A percentile compares a stretch with the other conserved stretches of the same genome.
These are phyloP conservation scores for Drosophila flavopinicola DNA, from an alignment of 2,888 invertebrate genomes.

Conservation along the genomic window DNA sequence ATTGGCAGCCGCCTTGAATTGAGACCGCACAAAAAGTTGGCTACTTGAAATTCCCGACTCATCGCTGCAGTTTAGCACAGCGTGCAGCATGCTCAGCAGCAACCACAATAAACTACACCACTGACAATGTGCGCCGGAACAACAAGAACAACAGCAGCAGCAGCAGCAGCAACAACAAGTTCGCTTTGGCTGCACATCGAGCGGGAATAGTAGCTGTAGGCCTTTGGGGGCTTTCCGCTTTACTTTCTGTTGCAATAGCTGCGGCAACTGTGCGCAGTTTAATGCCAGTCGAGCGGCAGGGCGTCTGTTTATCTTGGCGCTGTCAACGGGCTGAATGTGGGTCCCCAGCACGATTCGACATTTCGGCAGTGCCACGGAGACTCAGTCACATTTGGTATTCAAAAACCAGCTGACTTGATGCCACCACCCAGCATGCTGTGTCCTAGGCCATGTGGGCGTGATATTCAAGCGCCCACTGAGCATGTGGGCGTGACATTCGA, in stretches of 20 bases:
- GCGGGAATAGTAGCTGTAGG: conserved; percentile 29
- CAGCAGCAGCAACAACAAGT: conserved; percentile 34
- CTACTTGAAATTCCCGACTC: conserved; percentile 52
- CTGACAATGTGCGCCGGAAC: conserved; percentile 32
- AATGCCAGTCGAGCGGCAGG: conserved; percentile 64
- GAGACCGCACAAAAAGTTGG: conserved; percentile 19
- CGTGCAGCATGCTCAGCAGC: conserved; percentile 47
- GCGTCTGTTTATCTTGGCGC: conserved; percentile 67
- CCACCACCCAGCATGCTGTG: conserved; percentile 26
- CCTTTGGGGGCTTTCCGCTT: conserved; percentile 4
- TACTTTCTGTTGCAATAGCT: conserved; percentile 4
- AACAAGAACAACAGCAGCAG: conserved; percentile 11
- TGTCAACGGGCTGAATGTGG: conserved; percentile 47
- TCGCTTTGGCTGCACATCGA: conserved; percentile 53
- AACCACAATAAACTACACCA: conserved; percentile 39
- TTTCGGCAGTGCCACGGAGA: conserved; percentile 50
- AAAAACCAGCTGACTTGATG: conserved; percentile 39
- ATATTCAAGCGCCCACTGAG: conserved; percentile 9
- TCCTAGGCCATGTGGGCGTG: conserved; percentile 39
- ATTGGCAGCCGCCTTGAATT: conserved; percentile 39
- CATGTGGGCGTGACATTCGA: conserved; percentile 47
- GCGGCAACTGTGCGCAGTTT: conserved; percentile 54
- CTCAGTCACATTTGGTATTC: conserved; percentile 56
- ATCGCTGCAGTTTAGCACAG: conserved; percentile 29
- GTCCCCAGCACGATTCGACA: conserved; percentile 52